Base-by-base conservation (phyloP, 2,113 vertebrate species). In the Sylvilagus bachmani region DNA sequence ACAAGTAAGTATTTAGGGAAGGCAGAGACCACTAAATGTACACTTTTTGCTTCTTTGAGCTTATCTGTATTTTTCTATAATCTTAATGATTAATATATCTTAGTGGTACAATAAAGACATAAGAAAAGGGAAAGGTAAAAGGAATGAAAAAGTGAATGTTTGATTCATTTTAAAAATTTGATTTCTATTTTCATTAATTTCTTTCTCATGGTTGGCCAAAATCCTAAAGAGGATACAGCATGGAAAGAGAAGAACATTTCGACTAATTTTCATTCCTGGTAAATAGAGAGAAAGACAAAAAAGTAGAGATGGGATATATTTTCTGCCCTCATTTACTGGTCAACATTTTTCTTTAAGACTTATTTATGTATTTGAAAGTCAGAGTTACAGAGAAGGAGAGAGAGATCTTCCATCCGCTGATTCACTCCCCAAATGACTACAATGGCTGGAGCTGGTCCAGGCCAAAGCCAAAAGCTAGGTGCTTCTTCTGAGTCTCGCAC, bases 131-230 rank as follows among this genome's bases (percentile, higher is more conserved):
- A 85, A 91, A 81, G 8, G 0, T 17, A 64, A 70, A 79, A 93
- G 16, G 13, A 83, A 38, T 62, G 3, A 16, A 73, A 90, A 84
- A 74, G 77, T 38, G 19, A 13, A 51, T 71, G 3, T 70, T n/a
- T 64, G 29, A 44, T 62, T 36, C 19, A 93, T 58, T 58, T 58
- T 58, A 58, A 58, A 58, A 88, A 80, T 97, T 55, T 91, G 44
- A 82, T 36, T 61, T 93, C 74, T 93, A 25, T 89, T 89, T 89
- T 74, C 17, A 95, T 84, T 87, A 79, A 79, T 27, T 93, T 95
- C 21, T 36, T 85, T 67, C 64, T 64, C 58, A 79, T 55, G 4
- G 29, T 51, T 74, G 29, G 58, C 29, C 71, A 62, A 83, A 90
- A 90, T 67, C 49, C 61, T 88, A 38, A 64, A 74, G 14, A 89